Evolutionary conservation across 2,797 vertebrate species (phyloP).

Genomic region (Buphagus erythrorhynchus): DNA sequence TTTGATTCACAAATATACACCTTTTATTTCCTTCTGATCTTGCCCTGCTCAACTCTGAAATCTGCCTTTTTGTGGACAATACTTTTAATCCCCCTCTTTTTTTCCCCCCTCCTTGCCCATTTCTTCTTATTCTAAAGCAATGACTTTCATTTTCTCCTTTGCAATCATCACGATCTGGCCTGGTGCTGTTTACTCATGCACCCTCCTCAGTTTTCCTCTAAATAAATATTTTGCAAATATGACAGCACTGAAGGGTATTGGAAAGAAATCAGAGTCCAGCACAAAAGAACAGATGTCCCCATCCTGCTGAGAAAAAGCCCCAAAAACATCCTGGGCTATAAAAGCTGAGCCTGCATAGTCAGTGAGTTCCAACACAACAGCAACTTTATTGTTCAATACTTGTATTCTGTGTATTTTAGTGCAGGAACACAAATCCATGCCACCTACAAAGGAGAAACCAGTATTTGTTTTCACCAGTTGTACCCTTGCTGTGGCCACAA

Average conservation of each 20-base stretch:
- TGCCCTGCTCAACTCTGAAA: slow-evolving; percentile 11
- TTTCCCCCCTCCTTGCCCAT: neutral
- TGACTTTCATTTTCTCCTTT: neutral
- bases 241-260: neutral
- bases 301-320: neutral
- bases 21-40: neutral
- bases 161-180: neutral
- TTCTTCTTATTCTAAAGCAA: neutral
- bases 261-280: neutral
- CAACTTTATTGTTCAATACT: neutral
- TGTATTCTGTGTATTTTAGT: neutral
- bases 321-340: neutral
- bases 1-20: slow-evolving; percentile 21
- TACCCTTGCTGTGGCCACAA: neutral
- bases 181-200: neutral
- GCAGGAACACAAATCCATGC: neutral
- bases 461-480: neutral
- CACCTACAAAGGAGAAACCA: neutral
- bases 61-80: neutral
- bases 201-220: neutral
- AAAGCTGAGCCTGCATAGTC: neutral
- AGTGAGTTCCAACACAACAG: neutral
- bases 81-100: neutral
- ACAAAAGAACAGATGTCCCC: neutral
- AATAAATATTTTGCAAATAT: slow-evolving; percentile 32